Percentiles rank a stretch among this genome's conserved stretches.
Evolutionary conservation across 2,888 invertebrate species (phyloP).

Genomic region (Leptinotarsa peninsularis): DNA sequence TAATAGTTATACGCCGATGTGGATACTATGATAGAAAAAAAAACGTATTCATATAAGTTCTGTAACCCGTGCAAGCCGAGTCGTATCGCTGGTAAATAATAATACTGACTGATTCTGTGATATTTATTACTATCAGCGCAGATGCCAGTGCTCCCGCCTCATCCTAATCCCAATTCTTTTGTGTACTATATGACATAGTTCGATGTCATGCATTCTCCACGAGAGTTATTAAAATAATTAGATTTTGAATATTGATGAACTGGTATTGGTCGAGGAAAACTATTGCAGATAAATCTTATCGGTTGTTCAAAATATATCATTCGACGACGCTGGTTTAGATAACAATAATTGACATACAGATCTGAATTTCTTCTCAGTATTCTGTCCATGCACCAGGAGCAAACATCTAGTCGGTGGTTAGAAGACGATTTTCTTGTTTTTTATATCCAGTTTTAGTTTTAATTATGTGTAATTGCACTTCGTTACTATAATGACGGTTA

Average conservation of each 20-base stretch:
- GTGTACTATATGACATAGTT: no score
- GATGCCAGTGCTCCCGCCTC: no score
- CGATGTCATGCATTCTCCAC: no score
- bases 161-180: no score
- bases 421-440: neutral
- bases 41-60: no score
- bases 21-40: no score
- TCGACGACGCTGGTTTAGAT: constrained; percentile 30
- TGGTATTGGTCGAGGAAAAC: neutral
- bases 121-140: no score
- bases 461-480: neutral
- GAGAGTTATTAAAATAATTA: constrained; percentile 12
- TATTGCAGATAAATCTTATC: constrained; percentile 7
- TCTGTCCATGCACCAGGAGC: neutral
- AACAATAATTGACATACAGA: constrained; percentile 33
- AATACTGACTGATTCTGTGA: no score
- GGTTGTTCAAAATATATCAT: constrained; percentile 16
- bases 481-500: neutral
- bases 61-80: no score
- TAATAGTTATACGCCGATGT: no score
- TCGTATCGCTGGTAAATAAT: no score
- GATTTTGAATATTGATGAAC: constrained; percentile 1
- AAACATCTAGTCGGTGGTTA: neutral
- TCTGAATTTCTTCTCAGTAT: constrained; percentile 11
- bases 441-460: constrained; percentile 1